Base-by-base conservation (phyloP, 2,797 vertebrate species). In the Clarias pachynema region DNA sequence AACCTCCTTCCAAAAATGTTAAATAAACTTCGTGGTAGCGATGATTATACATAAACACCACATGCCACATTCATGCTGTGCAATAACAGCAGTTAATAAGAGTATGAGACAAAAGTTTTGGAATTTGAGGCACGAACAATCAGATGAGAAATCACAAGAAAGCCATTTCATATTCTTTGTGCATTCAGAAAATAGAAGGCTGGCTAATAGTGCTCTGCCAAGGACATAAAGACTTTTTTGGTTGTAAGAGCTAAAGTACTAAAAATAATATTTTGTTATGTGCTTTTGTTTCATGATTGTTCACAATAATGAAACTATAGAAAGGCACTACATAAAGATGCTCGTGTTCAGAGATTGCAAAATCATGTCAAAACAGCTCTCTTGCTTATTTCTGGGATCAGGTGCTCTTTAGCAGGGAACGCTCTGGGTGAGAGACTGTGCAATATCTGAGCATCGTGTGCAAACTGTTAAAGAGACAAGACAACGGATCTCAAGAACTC, bases 311-410 rank as follows among this genome's bases (percentile, higher is more conserved):
- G 34, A 44, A 79, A 34, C 29, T 18, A 37, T 34, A 44, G 40
- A 44, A 44, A 44, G 49, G 49, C 49, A 49, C 60, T 49, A 29
- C 7, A 10, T 1, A 49, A 80, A 65, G 15, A 49, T 44, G 59
- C 56, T n/a, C 24, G 26, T 79, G 59, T 16, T 20, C n/a, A 12
- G 7, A 44, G 9, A 65, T 49, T 29, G 60, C 37, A 37, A 49
- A 79, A 49, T 44, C 14, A 65, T 66, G 62, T 65, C 62, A 53
- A 26, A 53, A 66, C 18, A 22, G 62, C 14, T 62, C 10, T n/a
- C 57, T 78, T 78, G 56, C 20, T 60, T 60, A 57, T 60, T 62
- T 79, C 77, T 79, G 57, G 77, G 77, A 79, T 62, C 77, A 40
- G 59, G 34, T 79, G 59, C 31, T 40, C 29, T 62, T n/a, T 65